Evolutionary conservation across 1,140 invertebrate species (phyloP), one percentile per base, ranked within the genome.

Genomic region (Ips typographus): DNA sequence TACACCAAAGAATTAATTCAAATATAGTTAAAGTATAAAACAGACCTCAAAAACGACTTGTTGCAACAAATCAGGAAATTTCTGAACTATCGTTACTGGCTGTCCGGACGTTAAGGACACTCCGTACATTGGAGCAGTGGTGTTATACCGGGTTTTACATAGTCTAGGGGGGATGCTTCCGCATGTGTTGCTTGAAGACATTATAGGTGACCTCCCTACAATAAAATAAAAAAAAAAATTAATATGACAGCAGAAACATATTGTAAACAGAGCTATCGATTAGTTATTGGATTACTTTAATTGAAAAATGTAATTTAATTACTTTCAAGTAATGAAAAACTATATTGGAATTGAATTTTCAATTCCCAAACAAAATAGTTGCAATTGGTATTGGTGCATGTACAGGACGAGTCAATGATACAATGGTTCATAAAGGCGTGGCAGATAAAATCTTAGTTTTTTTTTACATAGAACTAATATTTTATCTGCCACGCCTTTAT

Each of bases 71-170:
- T 95, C 93, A 2, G 94, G 94, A 77, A 96, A 96, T 80, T 95
- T 96, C 82, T 96, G 94, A 38, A 95, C 94, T 72, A 96, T 96
- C 41, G 94, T 95, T 60, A 95, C 93, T 1, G 93, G 93, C 79
- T 95, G 92, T 6, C 94, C 94, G 37, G 93, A 94, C 2, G 94
- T 96, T 3, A 96, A 82, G 38, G 92, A 94, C 38, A 95, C 92
- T 3, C 94, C 94, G 79, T 94, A 95, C 91, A 95, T 93, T 2
- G 94, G 94, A 6, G 94, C 94, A 42, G 94, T 95, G 2, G 94
- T 95, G 80, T 95, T 95, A 81, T 94, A 95, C 56, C 92, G 85
- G 2, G 93, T 94, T 77, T 91, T 90, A 77, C 94, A 96, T 8
- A 96, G 83, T 61, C 94, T 67, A 2, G 89, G 82, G 0, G 93